Base-by-base conservation (phyloP, 1,140 invertebrate species). In the Oncopeltus fasciatus region DNA sequence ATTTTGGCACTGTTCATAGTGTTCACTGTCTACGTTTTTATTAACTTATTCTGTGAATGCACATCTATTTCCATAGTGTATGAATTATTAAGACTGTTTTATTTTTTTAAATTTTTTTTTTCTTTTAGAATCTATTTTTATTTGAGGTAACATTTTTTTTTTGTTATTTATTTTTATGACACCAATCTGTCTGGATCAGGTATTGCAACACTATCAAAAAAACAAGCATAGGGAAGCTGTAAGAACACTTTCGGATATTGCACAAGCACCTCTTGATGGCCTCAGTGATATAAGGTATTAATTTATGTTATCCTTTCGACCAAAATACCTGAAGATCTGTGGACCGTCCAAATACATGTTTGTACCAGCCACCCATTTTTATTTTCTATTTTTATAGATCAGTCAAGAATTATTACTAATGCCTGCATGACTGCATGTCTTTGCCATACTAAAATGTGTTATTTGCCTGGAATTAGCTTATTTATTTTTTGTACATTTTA, bases 211-310 rank as follows among this genome's bases (percentile, higher is more conserved):
- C 49, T 12, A 53, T 53, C 21, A 53, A 18, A 53, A 53, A 53
- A 53, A 21, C 49, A 53, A 53, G 49, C 49, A 53, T 27, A 53
- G 60, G 49, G 60, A 47, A 62, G 60, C 47, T 43, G 18, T 57
- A 31, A 57, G 61, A 63, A 28, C 24, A 58, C 53, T 58, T n/a
- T 58, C 61, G 12, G 56, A 57, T 20, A 57, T 57, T 20, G 56
- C 56, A 29, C 56, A 57, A 57, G 33, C 56, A 57, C 56, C 31
- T 3, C 56, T 33, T 57, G 56, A 57, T 4, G 56, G 56, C 28
- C 31, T 33, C 56, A 57, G 27, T 57, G 56, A 57, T 18, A 57
- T 57, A 29, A 57, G 56, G 56, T 57, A 57, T 38, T 20, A 38
- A 49, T 53, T 14, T 3, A 20, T 26, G 12, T 24, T 24, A 26